A percentile compares a stretch with the other conserved stretches of the same genome.
phyloP scores from a whole-genome alignment of 2,888 invertebrate genomes.

The Rotaria magnacalcarata region DNA sequence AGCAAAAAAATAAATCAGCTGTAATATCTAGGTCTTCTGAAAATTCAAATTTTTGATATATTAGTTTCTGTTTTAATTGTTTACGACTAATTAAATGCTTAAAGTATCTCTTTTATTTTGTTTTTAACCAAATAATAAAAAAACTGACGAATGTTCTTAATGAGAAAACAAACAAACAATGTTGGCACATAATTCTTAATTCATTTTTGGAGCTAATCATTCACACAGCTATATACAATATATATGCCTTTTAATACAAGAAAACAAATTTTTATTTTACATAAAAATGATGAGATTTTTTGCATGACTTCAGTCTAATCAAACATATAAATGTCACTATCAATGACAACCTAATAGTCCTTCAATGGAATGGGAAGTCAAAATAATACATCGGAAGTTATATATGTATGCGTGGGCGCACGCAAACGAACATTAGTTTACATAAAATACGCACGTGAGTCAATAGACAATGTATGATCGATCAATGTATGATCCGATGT shows the following conservation, averaged over 20 bases:
- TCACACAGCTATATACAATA: background rate
- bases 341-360: background rate
- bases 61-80: background rate
- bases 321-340: background rate
- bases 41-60: background rate
- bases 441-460: conserved; percentile 20
- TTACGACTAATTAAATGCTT: background rate
- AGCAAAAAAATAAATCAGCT: too few species aligned
- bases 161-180: too few species aligned
- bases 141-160: too few species aligned
- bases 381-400: background rate
- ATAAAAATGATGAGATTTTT: background rate
- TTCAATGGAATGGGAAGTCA: conserved; percentile 15
- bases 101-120: too few species aligned
- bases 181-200: background rate
- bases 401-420: background rate
- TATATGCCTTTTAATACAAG: background rate
- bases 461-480: background rate
- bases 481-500: background rate
- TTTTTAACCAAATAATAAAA: too few species aligned
- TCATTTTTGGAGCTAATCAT: background rate
- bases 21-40: too few species aligned
- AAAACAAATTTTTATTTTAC: background rate
- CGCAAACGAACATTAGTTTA: background rate
- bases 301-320: background rate